Conservation (phyloP, 2,797 vertebrate species). For the Cossypha caffra region DNA sequence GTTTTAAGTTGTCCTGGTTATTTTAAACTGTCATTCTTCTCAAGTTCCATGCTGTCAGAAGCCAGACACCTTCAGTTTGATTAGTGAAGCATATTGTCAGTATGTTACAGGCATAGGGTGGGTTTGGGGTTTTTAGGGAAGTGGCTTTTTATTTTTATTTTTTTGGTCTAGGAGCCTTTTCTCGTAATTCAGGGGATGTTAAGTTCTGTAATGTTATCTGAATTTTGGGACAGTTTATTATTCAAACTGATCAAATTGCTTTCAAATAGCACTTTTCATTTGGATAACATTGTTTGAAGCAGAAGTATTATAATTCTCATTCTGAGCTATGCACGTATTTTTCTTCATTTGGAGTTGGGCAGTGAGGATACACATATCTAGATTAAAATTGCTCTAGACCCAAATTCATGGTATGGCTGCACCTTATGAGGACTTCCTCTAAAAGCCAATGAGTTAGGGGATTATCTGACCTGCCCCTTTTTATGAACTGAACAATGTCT, state of each 20-base stretch:
- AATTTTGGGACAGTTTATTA: neutral
- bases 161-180: slow-evolving; percentile 20
- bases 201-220: neutral
- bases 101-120: neutral
- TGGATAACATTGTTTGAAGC: neutral
- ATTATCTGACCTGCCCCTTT: neutral
- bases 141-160: fast-evolving
- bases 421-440: neutral
- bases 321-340: fast-evolving
- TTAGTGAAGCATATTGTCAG: slow-evolving; percentile 53
- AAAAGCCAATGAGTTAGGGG: neutral
- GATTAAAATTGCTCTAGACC: neutral
- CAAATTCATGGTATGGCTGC: neutral
- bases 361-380: neutral
- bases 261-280: neutral
- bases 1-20: neutral
- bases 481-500: neutral
- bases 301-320: neutral
- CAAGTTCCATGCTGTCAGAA: slow-evolving; percentile 59
- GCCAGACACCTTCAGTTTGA: slow-evolving; percentile 33
- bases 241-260: neutral
- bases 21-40: slow-evolving; percentile 46
- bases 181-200: neutral
- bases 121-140: fast-evolving
- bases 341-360: neutral